Evolutionary conservation across 2,888 invertebrate species (phyloP), one percentile per base, ranked within the genome.

Genomic region (Candidula unifasciata): DNA sequence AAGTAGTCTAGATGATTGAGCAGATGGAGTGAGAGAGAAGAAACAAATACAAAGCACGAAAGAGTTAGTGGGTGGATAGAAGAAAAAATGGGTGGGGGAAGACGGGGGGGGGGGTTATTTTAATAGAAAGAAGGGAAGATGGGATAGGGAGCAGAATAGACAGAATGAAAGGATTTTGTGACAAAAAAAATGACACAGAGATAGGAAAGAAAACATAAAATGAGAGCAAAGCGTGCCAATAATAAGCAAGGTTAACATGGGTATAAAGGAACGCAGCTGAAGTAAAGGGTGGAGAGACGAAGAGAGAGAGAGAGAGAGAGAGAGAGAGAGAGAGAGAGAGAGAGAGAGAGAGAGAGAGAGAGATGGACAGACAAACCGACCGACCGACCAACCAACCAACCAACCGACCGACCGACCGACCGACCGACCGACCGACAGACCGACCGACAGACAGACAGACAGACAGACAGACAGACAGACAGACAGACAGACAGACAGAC

Each of bases 161-260:
- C 35, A 74, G 27, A 74, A n/a, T 57, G 64, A 64, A 21, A 66
- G 21, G 37, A 37, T 27, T 27, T 35, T 30, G 57, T 33, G 13
- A n/a, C 37, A 64, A 68, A 21, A 44, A 44, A 77, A 66, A 66
- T 66, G 52, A 64, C 60, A 52, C 64, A 66, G 44, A 76, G 52
- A 66, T 60, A 10, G 69, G 54, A 69, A 27, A 52, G n/a, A n/a
- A n/a, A n/a, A n/a, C n/a, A n/a, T n/a, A n/a, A n/a, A n/a, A n/a
- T n/a, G n/a, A n/a, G n/a, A n/a, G n/a, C n/a, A n/a, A n/a, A n/a
- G n/a, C n/a, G n/a, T n/a, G n/a, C n/a, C n/a, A n/a, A n/a, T n/a
- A n/a, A n/a, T n/a, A n/a, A n/a, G n/a, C n/a, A n/a, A n/a, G n/a
- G n/a, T n/a, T n/a, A n/a, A n/a, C n/a, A n/a, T n/a, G n/a, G n/a